Base-by-base conservation (phyloP, 2,888 invertebrate genomes). In the Hyalella azteca region DNA sequence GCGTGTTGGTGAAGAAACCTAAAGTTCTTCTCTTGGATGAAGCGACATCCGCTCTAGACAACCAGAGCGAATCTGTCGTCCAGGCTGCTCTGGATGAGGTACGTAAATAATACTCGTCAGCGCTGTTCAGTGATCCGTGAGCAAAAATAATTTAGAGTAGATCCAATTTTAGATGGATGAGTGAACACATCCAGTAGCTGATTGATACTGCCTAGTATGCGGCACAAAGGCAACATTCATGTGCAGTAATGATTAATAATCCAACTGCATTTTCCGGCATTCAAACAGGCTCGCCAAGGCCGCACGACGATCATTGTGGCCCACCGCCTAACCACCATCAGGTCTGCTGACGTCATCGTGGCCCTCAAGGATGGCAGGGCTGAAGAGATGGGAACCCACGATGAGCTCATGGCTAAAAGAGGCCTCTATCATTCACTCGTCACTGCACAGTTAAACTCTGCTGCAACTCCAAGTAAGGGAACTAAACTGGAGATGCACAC, bases 1-100 rank as follows among this genome's bases (percentile, higher is more conserved):
- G 95, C 73, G 95, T 95, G 0, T 87, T 95, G 78, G 92, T 95
- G 0, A 89, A 93, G 73, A 90, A 92, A 86, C 95, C 95, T 0
- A 91, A 91, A 85, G 92, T 95, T 85, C 89, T 93, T 50, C 88
- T 93, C 1, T 88, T 93, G 81, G 95, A 95, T 86, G 95, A 95
- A 88, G 95, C 95, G 0, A 95, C 95, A 2, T 94, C 94, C 0
- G 95, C 95, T 0, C 86, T 90, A 40, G 95, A 95, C 88, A 92
- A 93, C 2, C 92, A 92, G 85, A 94, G 93, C 85, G 95, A 95
- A 87, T 91, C 92, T 1, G 91, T 93, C 87, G 96, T 97, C 0
- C 96, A 96, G 88, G 91, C 91, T 22, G 95, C 90, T 13, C 86
- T 90, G 19, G 90, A 91, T 79, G 92, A 89, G 86, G 90, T 89